These are phyloP conservation scores for Cochlearius cochlearius DNA, from an alignment of 2,113 vertebrate genomes.

Conservation along the genomic window DNA sequence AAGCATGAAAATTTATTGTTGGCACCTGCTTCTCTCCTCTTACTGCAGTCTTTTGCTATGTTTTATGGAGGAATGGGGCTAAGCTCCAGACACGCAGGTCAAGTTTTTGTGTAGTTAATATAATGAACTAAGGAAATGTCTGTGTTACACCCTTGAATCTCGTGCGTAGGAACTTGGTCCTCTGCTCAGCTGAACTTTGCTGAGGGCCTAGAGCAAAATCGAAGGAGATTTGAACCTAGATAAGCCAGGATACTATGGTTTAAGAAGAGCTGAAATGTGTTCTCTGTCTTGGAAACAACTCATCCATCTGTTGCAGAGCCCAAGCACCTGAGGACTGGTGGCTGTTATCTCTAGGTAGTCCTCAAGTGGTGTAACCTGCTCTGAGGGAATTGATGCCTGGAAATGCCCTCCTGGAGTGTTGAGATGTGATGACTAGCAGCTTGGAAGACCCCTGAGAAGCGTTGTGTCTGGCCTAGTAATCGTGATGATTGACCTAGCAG, in stretches of 20 bases:
- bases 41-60: not conserved
- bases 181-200: not conserved
- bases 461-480: not conserved
- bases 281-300: not conserved
- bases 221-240: not conserved
- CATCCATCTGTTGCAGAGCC: not conserved
- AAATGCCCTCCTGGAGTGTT: not conserved
- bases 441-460: not conserved
- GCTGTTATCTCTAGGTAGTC: not conserved
- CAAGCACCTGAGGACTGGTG: not conserved
- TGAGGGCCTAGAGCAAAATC: not conserved
- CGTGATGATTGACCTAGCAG: not conserved
- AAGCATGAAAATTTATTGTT: not conserved
- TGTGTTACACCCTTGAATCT: not conserved
- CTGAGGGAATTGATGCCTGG: not conserved
- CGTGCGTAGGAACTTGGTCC: not conserved
- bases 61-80: not conserved
- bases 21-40: not conserved
- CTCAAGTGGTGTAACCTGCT: not conserved
- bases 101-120: not conserved
- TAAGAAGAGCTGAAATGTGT: not conserved
- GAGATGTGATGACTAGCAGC: not conserved
- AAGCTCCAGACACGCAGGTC: not conserved
- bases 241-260: not conserved
- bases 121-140: not conserved